These are phyloP conservation scores for Siniperca knerii DNA, from an alignment of 2,113 vertebrate species.

Conservation along the genomic window DNA sequence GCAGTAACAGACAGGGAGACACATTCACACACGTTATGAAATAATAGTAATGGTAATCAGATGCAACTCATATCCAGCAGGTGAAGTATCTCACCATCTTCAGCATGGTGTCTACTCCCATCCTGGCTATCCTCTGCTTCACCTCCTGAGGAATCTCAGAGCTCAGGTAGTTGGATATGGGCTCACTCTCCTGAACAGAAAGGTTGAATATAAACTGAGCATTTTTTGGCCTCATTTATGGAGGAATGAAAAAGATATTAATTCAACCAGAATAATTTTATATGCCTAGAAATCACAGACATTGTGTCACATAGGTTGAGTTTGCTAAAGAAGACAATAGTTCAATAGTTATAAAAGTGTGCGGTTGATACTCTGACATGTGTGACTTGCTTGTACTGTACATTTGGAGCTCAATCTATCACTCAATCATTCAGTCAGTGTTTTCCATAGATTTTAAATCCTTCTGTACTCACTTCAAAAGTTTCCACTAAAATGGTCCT, in stretches of 20 bases:
- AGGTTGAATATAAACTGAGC: not conserved
- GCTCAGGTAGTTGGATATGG: conserved; percentile 90
- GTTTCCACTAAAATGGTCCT: conserved; percentile 93
- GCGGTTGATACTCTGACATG: not conserved
- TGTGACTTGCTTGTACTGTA: not conserved
- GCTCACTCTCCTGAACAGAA: conserved; percentile 90
- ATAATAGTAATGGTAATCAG: not conserved
- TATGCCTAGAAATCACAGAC: not conserved
- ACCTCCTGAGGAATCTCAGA: conserved; percentile 81
- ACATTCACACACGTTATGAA: not conserved
- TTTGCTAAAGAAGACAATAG: not conserved
- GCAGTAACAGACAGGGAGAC: not conserved
- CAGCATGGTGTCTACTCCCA: conserved; percentile 93
- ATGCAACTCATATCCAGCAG: not conserved
- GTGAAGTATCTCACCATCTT: conserved; percentile 90
- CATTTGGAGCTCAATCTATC: not conserved
- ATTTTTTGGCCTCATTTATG: not conserved
- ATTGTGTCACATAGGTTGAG: not conserved
- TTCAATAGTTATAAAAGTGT: not conserved
- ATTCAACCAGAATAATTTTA: not conserved
- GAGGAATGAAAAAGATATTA: not conserved
- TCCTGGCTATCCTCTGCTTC: conserved; percentile 90
- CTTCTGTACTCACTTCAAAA: conserved; percentile 87
- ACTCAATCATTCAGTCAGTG: not conserved
- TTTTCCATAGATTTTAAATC: not conserved